Base-by-base conservation (phyloP, 2,888 invertebrate species). In the Nesidiocoris tenuis region DNA sequence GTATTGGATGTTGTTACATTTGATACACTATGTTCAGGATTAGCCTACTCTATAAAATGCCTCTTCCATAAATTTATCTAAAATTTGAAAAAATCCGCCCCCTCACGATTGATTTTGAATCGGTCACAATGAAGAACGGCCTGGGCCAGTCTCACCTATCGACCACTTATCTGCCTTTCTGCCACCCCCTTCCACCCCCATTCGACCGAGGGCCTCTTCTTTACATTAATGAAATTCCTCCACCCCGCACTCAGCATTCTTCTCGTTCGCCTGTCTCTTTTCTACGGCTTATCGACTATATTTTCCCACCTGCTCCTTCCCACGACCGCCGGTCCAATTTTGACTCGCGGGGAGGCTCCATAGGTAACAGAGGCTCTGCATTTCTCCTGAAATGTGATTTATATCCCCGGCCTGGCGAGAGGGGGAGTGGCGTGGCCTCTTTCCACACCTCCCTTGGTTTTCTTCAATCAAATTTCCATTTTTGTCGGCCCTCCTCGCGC, bases 401-500 rank as follows among this genome's bases (percentile, higher is more conserved):
- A 39, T 39, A 39, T 39, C 39, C 39, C 5, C 12, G 12, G 39
- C 39, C 5, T 12, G 39, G 39, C 39, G n/a, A n/a, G n/a, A n/a
- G n/a, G n/a, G n/a, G n/a, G n/a, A n/a, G n/a, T n/a, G n/a, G n/a
- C n/a, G n/a, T n/a, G n/a, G n/a, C n/a, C n/a, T n/a, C n/a, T 39
- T 39, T 39, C 39, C 39, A 39, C 39, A 65, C 65, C 54, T 65
- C 39, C 39, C 63, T 25, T 24, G 24, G 19, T 23, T 39, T 65
- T 65, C 54, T 39, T 65, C 65, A 65, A 65, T 65, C 39, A 18
- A 65, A 65, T 65, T 65, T 65, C 65, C 65, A 65, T 65, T 39
- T 65, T 65, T 39, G 9, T 39, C 54, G 39, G 39, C 25, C 65
- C 54, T 65, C 65, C 23, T 23, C 39, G 12, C n/a, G 12, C 39